Evolutionary conservation across 2,797 vertebrate genomes (phyloP).

Genomic region (Atherinosoma microstoma): DNA sequence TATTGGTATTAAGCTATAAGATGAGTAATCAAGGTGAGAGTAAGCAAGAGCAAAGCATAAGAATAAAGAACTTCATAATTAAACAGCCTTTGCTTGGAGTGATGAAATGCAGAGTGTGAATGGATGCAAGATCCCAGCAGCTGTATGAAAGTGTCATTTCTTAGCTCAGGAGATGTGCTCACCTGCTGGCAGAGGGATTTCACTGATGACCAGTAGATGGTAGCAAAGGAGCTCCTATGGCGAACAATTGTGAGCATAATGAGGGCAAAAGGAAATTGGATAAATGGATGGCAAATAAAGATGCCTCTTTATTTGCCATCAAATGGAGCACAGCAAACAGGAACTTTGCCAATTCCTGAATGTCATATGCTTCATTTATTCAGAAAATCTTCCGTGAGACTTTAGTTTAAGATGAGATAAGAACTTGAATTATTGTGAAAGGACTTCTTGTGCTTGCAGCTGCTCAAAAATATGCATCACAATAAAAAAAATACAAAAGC

Average conservation of each 20-base stretch:
- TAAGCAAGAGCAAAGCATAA: no score
- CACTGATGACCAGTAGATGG: slow-evolving; percentile 51
- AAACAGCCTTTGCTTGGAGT: background rate
- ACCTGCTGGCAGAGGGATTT: background rate
- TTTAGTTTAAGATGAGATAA: no score
- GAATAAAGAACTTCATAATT: no score
- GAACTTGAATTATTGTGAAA: background rate
- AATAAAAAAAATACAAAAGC: background rate
- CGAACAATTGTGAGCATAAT: background rate
- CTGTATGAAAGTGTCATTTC: background rate
- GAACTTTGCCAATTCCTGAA: background rate
- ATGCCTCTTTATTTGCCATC: no score
- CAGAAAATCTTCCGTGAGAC: background rate
- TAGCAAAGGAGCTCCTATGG: slow-evolving; percentile 39
- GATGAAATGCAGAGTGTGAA: background rate
- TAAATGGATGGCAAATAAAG: background rate
- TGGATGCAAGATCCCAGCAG: background rate
- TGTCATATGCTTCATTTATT: slow-evolving; percentile 6
- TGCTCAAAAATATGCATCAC: background rate
- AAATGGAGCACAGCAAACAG: background rate
- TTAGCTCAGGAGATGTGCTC: background rate
- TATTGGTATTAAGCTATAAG: no score
- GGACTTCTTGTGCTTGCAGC: no score
- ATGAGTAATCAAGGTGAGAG: no score
- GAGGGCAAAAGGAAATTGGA: background rate